Conservation (phyloP, 53 echinoderm and acorn worm genomes). For the Patiria pectinifera region DNA sequence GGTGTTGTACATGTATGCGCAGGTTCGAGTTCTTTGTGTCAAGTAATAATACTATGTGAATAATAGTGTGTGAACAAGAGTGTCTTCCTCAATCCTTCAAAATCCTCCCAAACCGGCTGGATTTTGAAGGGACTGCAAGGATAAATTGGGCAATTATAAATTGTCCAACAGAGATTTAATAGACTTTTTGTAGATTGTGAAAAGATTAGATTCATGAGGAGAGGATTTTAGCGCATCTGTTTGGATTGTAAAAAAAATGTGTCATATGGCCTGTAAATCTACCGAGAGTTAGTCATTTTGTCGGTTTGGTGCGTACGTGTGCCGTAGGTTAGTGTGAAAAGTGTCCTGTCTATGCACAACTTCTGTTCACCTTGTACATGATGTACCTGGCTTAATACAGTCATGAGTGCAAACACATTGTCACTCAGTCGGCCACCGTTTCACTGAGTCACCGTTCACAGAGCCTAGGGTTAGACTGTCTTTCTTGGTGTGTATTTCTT, state of each 20-base stretch:
- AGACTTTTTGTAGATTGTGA: too few species aligned
- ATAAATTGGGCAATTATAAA: too few species aligned
- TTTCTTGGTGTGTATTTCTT: background rate
- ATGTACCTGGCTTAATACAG: background rate
- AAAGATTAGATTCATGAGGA: background rate
- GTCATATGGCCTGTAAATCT: background rate
- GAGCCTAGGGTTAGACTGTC: conserved; percentile 4
- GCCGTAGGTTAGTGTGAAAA: too few species aligned
- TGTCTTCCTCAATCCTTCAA: background rate
- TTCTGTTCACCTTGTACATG: background rate
- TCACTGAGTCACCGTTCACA: background rate
- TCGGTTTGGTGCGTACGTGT: too few species aligned
- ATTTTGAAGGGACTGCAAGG: background rate
- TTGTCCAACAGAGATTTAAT: too few species aligned
- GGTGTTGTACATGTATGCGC: too few species aligned
- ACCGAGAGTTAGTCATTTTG: background rate
- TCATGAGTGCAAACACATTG: background rate
- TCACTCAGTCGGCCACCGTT: background rate
- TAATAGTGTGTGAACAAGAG: too few species aligned
- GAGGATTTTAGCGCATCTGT: background rate
- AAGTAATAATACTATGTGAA: too few species aligned
- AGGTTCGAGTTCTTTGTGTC: too few species aligned
- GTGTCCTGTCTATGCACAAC: background rate
- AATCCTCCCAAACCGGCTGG: background rate
- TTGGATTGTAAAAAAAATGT: background rate